Evolutionary conservation across 1,140 invertebrate species (phyloP).

Genomic region (Drosophila subobscura): DNA sequence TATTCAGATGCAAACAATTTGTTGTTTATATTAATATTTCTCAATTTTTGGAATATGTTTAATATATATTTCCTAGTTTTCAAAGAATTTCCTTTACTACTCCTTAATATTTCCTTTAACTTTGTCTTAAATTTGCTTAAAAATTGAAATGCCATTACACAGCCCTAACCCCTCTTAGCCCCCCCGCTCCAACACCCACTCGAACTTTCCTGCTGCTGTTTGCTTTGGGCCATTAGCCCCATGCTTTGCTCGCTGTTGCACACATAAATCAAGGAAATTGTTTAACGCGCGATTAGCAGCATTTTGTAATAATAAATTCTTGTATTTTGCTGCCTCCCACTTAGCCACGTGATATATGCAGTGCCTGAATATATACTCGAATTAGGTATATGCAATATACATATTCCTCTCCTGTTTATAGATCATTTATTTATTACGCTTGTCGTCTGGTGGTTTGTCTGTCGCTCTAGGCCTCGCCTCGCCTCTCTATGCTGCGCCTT

Average conservation of each 20-base stretch:
- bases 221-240: conserved; percentile 23
- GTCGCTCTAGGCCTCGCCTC: conserved; percentile 1
- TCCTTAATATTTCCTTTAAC: too few species aligned
- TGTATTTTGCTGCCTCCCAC: conserved; percentile 52
- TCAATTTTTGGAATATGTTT: too few species aligned
- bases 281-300: conserved; percentile 81
- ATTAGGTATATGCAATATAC: conserved; percentile 24
- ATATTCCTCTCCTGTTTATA: conserved; percentile 32
- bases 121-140: too few species aligned
- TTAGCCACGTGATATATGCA: conserved; percentile 33
- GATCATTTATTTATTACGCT: conserved; percentile 62
- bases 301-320: conserved; percentile 76
- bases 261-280: conserved; percentile 78
- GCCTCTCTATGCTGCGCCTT: conserved; percentile 11
- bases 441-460: conserved; percentile 45
- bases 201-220: too few species aligned
- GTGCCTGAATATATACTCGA: conserved; percentile 32
- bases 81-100: too few species aligned
- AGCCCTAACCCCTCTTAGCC: too few species aligned
- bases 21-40: too few species aligned
- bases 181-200: too few species aligned
- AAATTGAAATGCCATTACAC: too few species aligned
- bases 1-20: too few species aligned
- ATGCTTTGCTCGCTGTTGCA: conserved; percentile 11
- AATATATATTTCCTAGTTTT: too few species aligned